Evolutionary conservation across 2,888 invertebrate genomes (phyloP).

Genomic region (Ischnus inquisitorius): DNA sequence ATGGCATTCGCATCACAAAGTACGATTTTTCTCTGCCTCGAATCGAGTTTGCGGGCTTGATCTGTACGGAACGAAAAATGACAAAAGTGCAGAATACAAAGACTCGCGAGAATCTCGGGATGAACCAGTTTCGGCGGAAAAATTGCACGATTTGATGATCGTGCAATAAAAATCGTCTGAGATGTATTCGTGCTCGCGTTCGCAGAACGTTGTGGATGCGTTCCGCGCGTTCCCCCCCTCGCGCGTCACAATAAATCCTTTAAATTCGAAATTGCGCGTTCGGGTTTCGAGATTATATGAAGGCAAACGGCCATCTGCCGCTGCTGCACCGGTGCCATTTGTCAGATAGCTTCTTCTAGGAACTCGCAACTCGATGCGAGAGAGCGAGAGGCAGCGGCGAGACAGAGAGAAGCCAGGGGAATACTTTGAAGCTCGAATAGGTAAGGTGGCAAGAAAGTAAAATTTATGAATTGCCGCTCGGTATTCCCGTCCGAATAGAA

Average conservation of each 20-base stretch:
- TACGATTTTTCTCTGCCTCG: too few relatives aligned
- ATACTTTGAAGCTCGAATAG: constrained; percentile 53
- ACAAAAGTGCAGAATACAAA: too few relatives aligned
- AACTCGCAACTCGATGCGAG: constrained; percentile 52
- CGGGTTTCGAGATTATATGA: constrained; percentile 62
- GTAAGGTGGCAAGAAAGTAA: constrained; percentile 41
- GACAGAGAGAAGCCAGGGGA: constrained; percentile 48
- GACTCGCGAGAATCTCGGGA: constrained; percentile 22
- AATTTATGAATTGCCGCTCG: constrained; percentile 61
- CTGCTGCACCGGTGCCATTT: constrained; percentile 69
- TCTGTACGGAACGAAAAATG: too few relatives aligned
- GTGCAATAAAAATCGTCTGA: constrained; percentile 12
- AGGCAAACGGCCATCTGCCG: constrained; percentile 35
- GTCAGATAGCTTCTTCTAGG: constrained; percentile 71
- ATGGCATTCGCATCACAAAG: too few relatives aligned
- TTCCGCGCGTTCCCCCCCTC: constrained; percentile 26
- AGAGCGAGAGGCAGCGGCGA: constrained; percentile 37
- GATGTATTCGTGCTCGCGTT: constrained; percentile 23
- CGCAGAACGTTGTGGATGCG: neutral
- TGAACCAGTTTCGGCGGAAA: constrained; percentile 28
- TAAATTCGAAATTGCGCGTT: constrained; percentile 71
- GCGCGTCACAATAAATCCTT: constrained; percentile 68
- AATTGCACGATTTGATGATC: constrained; percentile 43
- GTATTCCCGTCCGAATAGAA: constrained; percentile 40
- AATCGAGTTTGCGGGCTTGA: too few relatives aligned